Evolutionary conservation across 2,888 invertebrate species (phyloP).

Genomic region (Pseudanteris insignis): DNA sequence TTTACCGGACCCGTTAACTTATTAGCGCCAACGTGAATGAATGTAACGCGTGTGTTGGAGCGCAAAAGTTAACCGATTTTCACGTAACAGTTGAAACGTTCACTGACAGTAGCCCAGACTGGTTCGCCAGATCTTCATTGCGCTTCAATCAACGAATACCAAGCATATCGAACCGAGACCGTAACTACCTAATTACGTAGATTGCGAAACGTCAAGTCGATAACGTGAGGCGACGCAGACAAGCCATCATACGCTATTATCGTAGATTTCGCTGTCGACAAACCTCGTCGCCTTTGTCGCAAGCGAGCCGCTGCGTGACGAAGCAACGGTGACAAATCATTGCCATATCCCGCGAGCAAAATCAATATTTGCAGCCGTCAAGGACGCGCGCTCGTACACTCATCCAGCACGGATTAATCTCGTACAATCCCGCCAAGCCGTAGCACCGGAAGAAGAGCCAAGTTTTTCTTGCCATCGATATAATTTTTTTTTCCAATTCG

Average conservation of each 20-base stretch:
- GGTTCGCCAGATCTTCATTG: no score
- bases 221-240: constrained; percentile 29
- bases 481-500: no score
- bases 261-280: constrained; percentile 43
- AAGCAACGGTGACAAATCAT: constrained; percentile 60
- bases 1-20: constrained; percentile 18
- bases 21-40: constrained; percentile 18
- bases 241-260: constrained; percentile 35
- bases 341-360: constrained; percentile 59
- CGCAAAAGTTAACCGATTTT: no score
- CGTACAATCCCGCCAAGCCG: no score
- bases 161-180: constrained; percentile 31
- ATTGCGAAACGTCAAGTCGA: constrained; percentile 34
- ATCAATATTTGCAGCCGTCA: constrained; percentile 61
- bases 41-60: no score
- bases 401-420: constrained; percentile 18
- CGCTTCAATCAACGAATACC: no score
- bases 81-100: no score
- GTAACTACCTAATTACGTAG: constrained; percentile 43
- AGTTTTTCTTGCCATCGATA: no score
- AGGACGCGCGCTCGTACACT: constrained; percentile 47
- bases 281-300: constrained; percentile 44
- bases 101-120: no score
- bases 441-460: no score
- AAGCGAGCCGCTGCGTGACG: constrained; percentile 35